phyloP scores from a whole-genome alignment of 2,113 vertebrate genomes.

The Pteronura brasiliensis region DNA sequence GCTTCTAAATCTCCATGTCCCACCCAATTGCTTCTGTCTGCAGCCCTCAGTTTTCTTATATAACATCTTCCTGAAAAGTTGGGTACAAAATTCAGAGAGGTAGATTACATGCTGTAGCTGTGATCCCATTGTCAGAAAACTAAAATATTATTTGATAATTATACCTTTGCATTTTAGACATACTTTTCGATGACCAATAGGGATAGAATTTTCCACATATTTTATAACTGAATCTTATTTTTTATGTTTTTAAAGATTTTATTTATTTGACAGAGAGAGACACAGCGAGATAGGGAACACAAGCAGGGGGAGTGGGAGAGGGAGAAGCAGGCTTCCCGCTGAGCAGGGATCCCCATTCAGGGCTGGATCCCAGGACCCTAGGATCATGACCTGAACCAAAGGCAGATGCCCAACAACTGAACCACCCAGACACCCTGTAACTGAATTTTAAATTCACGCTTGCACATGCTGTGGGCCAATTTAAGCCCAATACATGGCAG shows the following conservation, averaged over 20 bases:
- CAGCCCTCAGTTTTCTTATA: background rate
- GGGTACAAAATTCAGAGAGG: background rate
- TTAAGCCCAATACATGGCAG: background rate
- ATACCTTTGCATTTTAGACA: background rate
- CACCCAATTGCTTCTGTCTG: background rate
- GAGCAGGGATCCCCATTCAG: no score
- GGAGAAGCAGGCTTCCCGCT: no score
- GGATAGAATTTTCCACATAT: background rate
- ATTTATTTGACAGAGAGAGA: no score
- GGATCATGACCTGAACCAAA: no score
- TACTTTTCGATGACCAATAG: background rate
- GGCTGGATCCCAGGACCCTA: no score
- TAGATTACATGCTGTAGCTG: background rate
- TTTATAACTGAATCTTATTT: constrained; percentile 22
- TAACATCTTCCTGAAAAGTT: constrained; percentile 12
- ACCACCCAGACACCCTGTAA: background rate
- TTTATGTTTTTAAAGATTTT: no score
- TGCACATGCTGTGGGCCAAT: background rate
- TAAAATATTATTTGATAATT: constrained; percentile 39
- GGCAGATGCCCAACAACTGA: no score
- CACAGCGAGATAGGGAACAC: no score
- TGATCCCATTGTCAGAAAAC: background rate
- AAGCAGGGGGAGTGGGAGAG: no score
- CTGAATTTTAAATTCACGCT: constrained; percentile 37
- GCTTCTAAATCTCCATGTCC: background rate